Base-by-base conservation (phyloP, 2,888 invertebrate species). In the Chloroclystis v-ata region DNA sequence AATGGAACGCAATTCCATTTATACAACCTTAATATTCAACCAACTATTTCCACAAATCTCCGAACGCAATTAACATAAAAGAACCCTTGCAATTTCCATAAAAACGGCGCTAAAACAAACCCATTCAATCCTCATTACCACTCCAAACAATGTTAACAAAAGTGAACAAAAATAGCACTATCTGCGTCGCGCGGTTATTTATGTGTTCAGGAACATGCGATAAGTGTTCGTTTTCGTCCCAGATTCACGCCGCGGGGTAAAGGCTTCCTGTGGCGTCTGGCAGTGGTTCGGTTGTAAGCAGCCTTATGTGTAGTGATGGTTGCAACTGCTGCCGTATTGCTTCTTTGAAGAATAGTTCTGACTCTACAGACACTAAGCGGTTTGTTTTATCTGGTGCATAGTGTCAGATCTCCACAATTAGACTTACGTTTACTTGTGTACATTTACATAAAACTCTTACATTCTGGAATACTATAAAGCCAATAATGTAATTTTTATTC, bases 241-340 rank as follows among this genome's bases (percentile, higher is more conserved):
- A 57, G 60, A 60, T 56, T 60, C 60, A 61, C 51, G 56, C 52
- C 49, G 61, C 46, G 60, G 47, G 51, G 45, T 58, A 52, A 56
- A 56, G 52, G 47, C 59, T 62, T 62, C 61, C 60, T 55, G 58
- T 53, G 41, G 61, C 45, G 59, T 42, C 39, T 54, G 44, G 51
- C 51, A 49, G 41, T 20, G 28, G 12, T 39, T 48, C 30, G 25
- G 40, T 43, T 37, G 42, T 32, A 39, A 5, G n/a, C 32, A 38
- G 14, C 20, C 32, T 37, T 44, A 40, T 43, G 24, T 28, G 14
- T 40, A 28, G 42, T 7, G 9, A 5, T 24, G 16, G 38, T 35
- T 35, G 39, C 38, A 43, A n/a, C n/a, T n/a, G n/a, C n/a, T 33
- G 20, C n/a, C 10, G 14, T 14, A 33, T 33, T 10, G 20, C 20